phyloP scores from a whole-genome alignment of 1,140 invertebrate genomes.

The Plectus sambesii region DNA sequence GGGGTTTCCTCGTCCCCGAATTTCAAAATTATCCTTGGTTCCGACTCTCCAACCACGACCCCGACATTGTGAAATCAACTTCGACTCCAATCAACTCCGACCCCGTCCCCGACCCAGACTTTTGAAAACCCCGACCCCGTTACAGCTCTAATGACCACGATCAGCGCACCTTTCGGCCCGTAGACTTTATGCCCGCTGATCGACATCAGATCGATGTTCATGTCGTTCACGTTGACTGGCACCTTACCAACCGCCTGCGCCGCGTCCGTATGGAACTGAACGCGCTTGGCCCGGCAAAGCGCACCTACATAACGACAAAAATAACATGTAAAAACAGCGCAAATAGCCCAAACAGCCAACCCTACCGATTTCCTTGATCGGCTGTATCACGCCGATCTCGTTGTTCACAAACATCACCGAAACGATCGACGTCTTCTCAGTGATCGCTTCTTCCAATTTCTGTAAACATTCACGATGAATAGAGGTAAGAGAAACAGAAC shows the following conservation, averaged over 20 bases:
- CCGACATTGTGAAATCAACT: too few species aligned
- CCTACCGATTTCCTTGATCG: constrained; percentile 75
- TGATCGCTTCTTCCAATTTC: constrained; percentile 69
- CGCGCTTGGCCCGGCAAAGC: constrained; percentile 57
- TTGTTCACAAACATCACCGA: constrained; percentile 98
- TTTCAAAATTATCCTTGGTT: too few species aligned
- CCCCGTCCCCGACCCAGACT: constrained; percentile 6
- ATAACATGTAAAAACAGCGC: constrained; percentile 7
- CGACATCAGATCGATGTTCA: constrained; percentile 96
- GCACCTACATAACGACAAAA: constrained; percentile 24
- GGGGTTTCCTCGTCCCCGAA: too few species aligned
- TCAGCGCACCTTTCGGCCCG: constrained; percentile 77
- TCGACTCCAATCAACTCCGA: neutral
- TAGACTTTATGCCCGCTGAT: constrained; percentile 98
- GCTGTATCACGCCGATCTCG: constrained; percentile 95
- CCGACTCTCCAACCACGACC: too few species aligned
- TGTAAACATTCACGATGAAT: neutral
- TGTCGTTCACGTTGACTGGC: constrained; percentile 75
- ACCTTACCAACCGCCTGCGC: constrained; percentile 96
- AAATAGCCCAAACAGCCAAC: too few species aligned
- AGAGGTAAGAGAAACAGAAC: constrained; percentile 11
- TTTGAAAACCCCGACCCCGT: constrained; percentile 10
- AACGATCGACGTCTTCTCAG: constrained; percentile 79
- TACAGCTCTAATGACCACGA: constrained; percentile 9
- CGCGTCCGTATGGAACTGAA: constrained; percentile 97